Base-by-base conservation (phyloP, 2,113 vertebrate genomes). In the Saccopteryx leptura region DNA sequence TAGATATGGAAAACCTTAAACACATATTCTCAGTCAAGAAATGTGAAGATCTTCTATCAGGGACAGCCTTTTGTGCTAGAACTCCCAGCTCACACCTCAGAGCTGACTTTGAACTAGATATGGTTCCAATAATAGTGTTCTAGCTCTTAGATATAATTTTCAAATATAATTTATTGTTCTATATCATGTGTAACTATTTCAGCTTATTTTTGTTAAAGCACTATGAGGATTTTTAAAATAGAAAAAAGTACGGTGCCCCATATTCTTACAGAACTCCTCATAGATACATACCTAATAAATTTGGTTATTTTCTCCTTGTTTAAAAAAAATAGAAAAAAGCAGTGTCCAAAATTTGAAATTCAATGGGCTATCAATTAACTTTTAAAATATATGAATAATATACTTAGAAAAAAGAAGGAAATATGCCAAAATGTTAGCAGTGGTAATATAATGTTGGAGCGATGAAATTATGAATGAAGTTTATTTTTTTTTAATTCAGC, bases 351-450 rank as follows among this genome's bases (percentile, higher is more conserved):
- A 69, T 88, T 52, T 2, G 72, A 54, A 11, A 31, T 23, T 21
- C 6, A 21, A 24, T 39, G 33, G 7, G 26, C 52, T 28, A 23
- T 52, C 19, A 14, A 19, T 83, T 90, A 61, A 23, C 15, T 91
- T 91, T 83, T 65, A 71, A 69, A 83, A 75, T 23, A 63, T 80
- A 33, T 52, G 24, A 56, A 58, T 68, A 79, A 50, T 39, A 63
- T 24, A 4, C 68, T 80, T 68, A 87, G 52, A 75, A 90, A 88
- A 96, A 85, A 39, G 50, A 72, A 91, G 63, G 28, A 91, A 78
- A 71, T 65, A 71, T 7, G 19, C 4, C 56, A 58, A 23, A 76
- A 68, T 19, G 9, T 46, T 71, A 72, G 14, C 58, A 52, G 52
- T 58, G 65, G 65, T 39, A 12, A 89, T 54, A 60, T 39, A 12